A percentile compares a stretch with the other conserved stretches of the same genome.
phyloP scores from a whole-genome alignment of 2,797 vertebrate species.

The Propithecus perrieri region DNA sequence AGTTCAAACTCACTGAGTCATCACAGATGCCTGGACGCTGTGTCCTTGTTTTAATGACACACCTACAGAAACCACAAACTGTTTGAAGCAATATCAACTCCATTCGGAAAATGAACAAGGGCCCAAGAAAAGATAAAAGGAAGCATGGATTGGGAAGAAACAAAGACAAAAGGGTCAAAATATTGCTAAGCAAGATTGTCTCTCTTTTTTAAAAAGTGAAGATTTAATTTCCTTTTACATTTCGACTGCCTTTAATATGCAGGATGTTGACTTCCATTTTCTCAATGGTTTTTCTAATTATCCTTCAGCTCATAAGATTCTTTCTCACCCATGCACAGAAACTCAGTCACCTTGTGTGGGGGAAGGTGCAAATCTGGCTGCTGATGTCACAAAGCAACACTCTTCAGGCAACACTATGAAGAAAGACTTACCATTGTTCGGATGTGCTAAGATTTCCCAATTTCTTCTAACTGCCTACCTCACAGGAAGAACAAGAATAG shows the following conservation, averaged over 20 bases:
- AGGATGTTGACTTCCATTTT: constrained; percentile 46
- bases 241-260: constrained; percentile 34
- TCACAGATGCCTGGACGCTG: not conserved
- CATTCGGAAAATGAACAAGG: not conserved
- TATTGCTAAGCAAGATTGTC: not conserved
- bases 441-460: not conserved
- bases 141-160: not conserved
- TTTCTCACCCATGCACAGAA: not conserved
- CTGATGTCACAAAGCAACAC: not conserved
- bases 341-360: not conserved
- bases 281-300: constrained; percentile 58
- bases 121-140: not conserved
- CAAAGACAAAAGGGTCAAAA: not conserved
- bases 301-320: constrained; percentile 30
- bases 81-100: not conserved
- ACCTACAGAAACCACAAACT: not conserved
- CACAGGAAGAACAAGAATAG: not conserved
- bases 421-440: not conserved
- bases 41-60: not conserved
- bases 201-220: not conserved
- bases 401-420: not conserved
- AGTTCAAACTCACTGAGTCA: not conserved
- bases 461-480: constrained; percentile 12
- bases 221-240: constrained; percentile 50
- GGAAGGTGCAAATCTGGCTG: not conserved